Conservation (phyloP, 2,113 vertebrate genomes). For the Raja brachyura region DNA sequence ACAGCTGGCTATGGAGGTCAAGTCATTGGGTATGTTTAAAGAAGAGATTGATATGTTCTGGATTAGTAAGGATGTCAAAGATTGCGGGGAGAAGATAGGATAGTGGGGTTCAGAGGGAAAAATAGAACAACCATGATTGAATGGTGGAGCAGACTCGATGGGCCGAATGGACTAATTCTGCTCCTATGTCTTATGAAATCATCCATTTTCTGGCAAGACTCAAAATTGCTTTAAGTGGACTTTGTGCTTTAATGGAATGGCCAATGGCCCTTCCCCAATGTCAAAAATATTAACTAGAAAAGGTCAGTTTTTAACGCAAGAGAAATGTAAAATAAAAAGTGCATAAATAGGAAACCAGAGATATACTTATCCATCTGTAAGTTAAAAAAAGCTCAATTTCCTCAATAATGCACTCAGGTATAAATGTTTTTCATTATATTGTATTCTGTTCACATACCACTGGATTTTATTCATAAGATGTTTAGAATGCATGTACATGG, state of each 20-base stretch:
- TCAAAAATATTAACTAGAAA: neutral
- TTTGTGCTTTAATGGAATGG: neutral
- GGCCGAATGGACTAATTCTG: too few species aligned
- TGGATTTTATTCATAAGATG: neutral
- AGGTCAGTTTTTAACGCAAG: neutral
- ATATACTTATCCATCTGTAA: neutral
- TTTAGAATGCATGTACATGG: neutral
- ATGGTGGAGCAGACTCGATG: too few species aligned
- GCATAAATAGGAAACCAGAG: neutral
- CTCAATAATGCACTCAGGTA: neutral
- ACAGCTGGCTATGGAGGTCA: too few species aligned
- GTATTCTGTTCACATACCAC: neutral
- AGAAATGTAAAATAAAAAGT: too few species aligned
- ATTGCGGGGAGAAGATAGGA: too few species aligned
- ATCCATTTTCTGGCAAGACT: neutral
- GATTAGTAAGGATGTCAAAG: too few species aligned
- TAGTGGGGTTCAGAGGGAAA: too few species aligned
- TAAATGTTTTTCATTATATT: neutral
- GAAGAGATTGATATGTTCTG: too few species aligned
- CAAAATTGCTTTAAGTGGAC: neutral
- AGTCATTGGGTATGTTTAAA: too few species aligned
- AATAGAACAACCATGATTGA: too few species aligned
- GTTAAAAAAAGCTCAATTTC: neutral
- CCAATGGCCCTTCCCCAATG: neutral
- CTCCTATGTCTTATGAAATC: neutral